These are phyloP conservation scores for Pyrochroa serraticornis DNA, from an alignment of 2,888 invertebrate species.

Conservation along the genomic window DNA sequence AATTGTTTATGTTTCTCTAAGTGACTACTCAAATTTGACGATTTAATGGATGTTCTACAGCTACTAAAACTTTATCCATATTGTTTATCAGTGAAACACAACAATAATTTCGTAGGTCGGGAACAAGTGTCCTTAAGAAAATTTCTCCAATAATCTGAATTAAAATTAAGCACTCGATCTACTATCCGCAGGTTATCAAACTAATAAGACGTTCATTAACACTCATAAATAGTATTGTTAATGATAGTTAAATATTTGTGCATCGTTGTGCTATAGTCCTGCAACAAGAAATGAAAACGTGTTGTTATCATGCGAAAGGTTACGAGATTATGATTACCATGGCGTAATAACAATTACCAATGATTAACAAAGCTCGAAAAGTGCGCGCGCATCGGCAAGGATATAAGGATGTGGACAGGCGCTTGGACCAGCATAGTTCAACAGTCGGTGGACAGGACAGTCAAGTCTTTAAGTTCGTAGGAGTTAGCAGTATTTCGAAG, in stretches of 20 bases:
- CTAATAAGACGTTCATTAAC: too few species aligned
- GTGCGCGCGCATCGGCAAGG: background rate
- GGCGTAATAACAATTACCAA: conserved; percentile 2
- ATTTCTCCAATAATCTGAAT: too few species aligned
- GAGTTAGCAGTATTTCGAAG: background rate
- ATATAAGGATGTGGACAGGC: background rate
- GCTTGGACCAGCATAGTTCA: background rate
- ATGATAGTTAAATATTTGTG: background rate
- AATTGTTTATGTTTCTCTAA: too few species aligned
- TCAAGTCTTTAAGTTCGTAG: background rate
- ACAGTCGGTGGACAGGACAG: background rate
- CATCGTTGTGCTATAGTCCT: too few species aligned
- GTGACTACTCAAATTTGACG: too few species aligned
- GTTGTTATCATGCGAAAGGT: conserved; percentile 11
- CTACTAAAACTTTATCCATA: too few species aligned
- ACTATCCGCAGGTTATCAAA: too few species aligned
- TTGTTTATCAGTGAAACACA: too few species aligned
- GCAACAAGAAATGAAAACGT: conserved; percentile 5
- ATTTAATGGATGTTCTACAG: too few species aligned
- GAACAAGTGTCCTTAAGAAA: too few species aligned
- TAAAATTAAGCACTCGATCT: too few species aligned
- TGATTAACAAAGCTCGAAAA: background rate
- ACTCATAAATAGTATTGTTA: background rate
- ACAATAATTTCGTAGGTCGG: too few species aligned
- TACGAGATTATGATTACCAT: conserved; percentile 1